Base-by-base conservation (phyloP, 2,888 invertebrate species). In the Aphidoletes aphidimyza region DNA sequence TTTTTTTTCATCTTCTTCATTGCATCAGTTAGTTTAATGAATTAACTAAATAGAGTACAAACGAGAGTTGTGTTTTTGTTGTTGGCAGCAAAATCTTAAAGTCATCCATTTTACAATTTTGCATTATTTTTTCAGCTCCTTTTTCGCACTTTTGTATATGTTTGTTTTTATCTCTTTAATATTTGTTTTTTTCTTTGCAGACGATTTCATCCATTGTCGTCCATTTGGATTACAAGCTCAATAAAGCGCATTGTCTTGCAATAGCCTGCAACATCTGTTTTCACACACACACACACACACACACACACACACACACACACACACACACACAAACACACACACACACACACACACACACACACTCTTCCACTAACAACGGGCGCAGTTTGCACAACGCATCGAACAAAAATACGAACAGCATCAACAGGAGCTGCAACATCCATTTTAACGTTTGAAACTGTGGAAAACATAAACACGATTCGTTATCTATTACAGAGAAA, bases 181-280 rank as follows among this genome's bases (percentile, higher is more conserved):
- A 69, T 69, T 69, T 69, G 69, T 30, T 69, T 17, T 2, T 54
- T 22, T 54, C 69, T 69, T 69, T 69, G 26, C 69, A 69, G 69
- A 69, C 69, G 30, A 69, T 69, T 69, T 30, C 69, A 30, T 34
- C 69, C 69, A 69, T 69, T 69, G 69, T 69, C 69, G 69, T 69
- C 69, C 69, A 30, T 69, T 69, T 69, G 69, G 69, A 69, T 69
- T 69, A 69, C 69, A 69, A 69, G 69, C 69, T 69, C 69, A 14
- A 69, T 14, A 69, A 30, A 69, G n/a, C 69, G 69, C 69, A 69
- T 69, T 69, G 69, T 69, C 69, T 69, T 30, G 30, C 2, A 69
- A 30, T 69, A 69, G 69, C 69, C 69, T n/a, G n/a, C n/a, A 30
- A 69, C 69, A 30, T 69, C 69, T 69, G 69, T 69, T 69, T 69